A percentile compares a stretch with the other conserved stretches of the same genome.
phyloP scores from a whole-genome alignment of 2,797 vertebrate species.

The Botia kubotai region DNA sequence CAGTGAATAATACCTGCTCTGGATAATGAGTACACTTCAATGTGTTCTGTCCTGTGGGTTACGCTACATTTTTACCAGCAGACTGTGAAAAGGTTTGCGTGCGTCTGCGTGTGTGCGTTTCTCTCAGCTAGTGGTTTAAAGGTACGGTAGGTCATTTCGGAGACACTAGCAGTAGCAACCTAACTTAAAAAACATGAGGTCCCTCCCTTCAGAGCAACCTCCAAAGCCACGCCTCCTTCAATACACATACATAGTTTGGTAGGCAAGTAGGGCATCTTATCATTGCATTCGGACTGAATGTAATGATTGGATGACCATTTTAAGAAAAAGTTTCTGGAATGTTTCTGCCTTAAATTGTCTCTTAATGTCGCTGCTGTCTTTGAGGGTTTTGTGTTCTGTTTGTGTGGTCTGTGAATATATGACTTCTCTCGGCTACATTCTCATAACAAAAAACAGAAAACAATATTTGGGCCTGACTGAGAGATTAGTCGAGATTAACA shows the following conservation, averaged over 20 bases:
- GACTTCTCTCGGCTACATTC: not conserved
- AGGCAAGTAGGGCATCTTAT: no score
- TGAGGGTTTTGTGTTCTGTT: not conserved
- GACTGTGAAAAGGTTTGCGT: not conserved
- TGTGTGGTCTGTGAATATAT: not conserved
- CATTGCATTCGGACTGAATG: no score
- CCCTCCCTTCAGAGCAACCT: no score
- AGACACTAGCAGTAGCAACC: no score
- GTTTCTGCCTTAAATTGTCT: not conserved
- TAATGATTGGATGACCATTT: no score
- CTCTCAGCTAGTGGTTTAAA: not conserved
- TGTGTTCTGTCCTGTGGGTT: not conserved
- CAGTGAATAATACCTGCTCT: slow-evolving; percentile 13
- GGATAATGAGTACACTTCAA: slow-evolving; percentile 9
- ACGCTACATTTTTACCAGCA: not conserved
- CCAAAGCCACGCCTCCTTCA: no score
- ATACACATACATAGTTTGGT: no score
- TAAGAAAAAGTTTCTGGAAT: no score
- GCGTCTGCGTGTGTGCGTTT: not conserved
- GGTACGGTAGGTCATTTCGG: no score
- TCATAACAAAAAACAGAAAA: no score
- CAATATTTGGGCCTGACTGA: not conserved
- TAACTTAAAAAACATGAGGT: no score
- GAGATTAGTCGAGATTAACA: not conserved
- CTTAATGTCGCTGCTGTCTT: not conserved